phyloP scores from a whole-genome alignment of 2,797 vertebrate genomes.

The Trachops cirrhosus region DNA sequence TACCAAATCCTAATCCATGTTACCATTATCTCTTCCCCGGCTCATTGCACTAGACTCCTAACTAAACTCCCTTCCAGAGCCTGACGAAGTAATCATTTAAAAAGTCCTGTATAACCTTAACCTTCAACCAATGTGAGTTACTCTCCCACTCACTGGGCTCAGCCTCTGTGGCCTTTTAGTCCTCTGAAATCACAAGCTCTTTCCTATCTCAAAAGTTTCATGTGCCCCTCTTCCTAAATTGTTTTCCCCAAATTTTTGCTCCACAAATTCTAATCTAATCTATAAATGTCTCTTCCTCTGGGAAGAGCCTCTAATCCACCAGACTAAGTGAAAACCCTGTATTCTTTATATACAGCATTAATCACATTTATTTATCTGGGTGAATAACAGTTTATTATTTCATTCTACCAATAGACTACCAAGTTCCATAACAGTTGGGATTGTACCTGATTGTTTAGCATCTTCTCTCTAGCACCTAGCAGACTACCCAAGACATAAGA shows the following conservation, averaged over 20 bases:
- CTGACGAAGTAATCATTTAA: not conserved
- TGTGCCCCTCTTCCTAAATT: not conserved
- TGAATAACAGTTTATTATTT: not conserved
- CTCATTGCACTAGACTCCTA: not conserved
- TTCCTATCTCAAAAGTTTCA: slow-evolving; percentile 7
- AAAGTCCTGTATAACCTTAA: not conserved
- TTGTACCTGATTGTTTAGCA: not conserved
- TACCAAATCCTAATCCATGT: not conserved
- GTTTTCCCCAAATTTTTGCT: not conserved
- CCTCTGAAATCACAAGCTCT: not conserved
- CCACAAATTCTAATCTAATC: not conserved
- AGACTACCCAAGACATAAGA: not conserved
- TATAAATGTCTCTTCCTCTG: not conserved
- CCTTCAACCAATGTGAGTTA: not conserved
- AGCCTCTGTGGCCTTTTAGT: not conserved
- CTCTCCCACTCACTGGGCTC: not conserved
- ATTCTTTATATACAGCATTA: not conserved
- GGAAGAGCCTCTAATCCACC: not conserved
- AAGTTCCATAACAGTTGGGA: not conserved
- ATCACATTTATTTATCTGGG: not conserved
- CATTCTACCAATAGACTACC: not conserved
- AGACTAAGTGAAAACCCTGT: not conserved
- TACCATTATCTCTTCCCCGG: not conserved
- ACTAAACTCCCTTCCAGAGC: not conserved
- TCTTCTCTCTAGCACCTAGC: not conserved